These are phyloP conservation scores for Lepilemur ruficaudatus DNA, from an alignment of 2,797 vertebrate genomes.

Conservation along the genomic window DNA sequence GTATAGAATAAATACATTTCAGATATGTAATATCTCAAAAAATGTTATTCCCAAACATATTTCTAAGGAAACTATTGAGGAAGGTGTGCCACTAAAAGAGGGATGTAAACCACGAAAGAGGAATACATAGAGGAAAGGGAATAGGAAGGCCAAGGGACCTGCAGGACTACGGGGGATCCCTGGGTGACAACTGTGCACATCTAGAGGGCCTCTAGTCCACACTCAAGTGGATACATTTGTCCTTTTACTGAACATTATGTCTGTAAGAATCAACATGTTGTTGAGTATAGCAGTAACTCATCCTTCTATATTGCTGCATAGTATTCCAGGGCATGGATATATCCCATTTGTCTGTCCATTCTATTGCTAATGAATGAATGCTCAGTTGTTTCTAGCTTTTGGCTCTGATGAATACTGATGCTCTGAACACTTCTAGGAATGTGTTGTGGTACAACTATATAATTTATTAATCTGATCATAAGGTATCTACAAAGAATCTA, in stretches of 20 bases:
- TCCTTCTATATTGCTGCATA: background rate
- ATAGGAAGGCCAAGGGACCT: background rate
- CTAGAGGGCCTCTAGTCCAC: background rate
- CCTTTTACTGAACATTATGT: background rate
- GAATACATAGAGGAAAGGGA: background rate
- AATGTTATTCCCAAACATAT: background rate
- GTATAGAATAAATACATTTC: slow-evolving; percentile 7
- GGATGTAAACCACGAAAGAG: background rate
- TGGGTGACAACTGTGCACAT: background rate
- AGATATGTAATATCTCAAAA: background rate
- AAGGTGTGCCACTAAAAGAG: background rate
- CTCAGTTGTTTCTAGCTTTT: background rate
- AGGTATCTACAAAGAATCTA: background rate
- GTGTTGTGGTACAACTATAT: background rate
- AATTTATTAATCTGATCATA: background rate
- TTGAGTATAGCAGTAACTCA: background rate
- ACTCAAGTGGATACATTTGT: slow-evolving; percentile 67
- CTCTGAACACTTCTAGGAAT: background rate
- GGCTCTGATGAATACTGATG: background rate
- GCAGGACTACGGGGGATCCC: background rate
- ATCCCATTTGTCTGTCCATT: background rate
- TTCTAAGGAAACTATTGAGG: slow-evolving; percentile 31
- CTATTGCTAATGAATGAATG: background rate
- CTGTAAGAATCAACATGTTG: background rate
- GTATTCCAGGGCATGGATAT: background rate